Base-by-base conservation (phyloP, 1,140 invertebrate species). In the Drosophila oshimai region DNA sequence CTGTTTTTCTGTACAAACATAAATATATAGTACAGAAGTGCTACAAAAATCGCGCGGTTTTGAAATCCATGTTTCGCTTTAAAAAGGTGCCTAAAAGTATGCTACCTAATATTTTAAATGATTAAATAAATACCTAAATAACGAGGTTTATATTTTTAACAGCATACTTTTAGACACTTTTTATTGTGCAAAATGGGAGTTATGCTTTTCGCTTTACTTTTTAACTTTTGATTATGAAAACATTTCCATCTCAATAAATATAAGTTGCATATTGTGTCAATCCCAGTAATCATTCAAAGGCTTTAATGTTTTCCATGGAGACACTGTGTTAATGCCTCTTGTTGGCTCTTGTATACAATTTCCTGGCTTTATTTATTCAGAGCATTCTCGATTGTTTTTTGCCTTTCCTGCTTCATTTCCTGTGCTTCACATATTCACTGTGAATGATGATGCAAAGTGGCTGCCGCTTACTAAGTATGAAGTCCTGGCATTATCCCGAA, bases 391-490 rank as follows among this genome's bases (percentile, higher is more conserved):
- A 70, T 45, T 72, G 74, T 73, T 69, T 81, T 71, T 64, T 54
- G 45, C 31, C 20, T 49, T 65, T 45, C 45, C 47, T 57, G 65
- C 50, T 58, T 37, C 65, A 76, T 71, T 70, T 50, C 65, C 53
- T 33, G 44, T 34, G 24, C 45, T 39, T 9, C 28, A 24, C 46
- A 65, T n/a, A n/a, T 37, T 24, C 46, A 65, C 65, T n/a, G n/a
- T n/a, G n/a, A n/a, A n/a, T n/a, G 58, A 58, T 51, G 58, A 36
- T 49, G 50, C 22, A 76, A 72, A 81, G 77, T 81, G 73, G 60
- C 78, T 67, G 41, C 22, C 46, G n/a, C n/a, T n/a, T n/a, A 39
- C 44, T 64, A 79, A n/a, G n/a, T n/a, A n/a, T n/a, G n/a, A 70
- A 47, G 31, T 18, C 18, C 55, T 46, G 55, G 69, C 55, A 78